phyloP scores from a whole-genome alignment of 2,113 vertebrate species.

The Pteronura brasiliensis region DNA sequence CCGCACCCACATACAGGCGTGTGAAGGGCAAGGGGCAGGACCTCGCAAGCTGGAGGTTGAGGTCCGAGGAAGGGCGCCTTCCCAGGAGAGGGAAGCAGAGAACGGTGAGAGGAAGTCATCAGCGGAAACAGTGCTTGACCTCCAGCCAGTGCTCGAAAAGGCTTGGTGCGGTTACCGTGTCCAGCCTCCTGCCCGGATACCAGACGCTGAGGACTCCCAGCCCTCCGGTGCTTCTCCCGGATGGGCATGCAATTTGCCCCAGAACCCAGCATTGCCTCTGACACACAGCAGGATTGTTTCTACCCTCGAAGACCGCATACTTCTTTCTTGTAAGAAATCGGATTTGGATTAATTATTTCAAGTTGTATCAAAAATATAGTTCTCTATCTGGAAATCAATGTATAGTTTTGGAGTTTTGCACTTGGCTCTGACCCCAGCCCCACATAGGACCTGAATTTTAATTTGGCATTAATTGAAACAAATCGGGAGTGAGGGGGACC shows the following conservation, averaged over 20 bases:
- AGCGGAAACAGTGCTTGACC: not conserved
- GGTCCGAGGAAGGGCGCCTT: not conserved
- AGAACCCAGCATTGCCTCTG: rapidly evolving
- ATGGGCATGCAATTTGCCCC: rapidly evolving
- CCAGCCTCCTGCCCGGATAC: not conserved
- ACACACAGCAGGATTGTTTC: rapidly evolving
- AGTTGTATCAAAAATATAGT: not conserved
- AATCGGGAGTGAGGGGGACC: not conserved
- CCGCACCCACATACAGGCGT: too few species aligned
- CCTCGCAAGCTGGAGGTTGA: not conserved
- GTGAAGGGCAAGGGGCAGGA: not conserved
- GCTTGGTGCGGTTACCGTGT: not conserved
- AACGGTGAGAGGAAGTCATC: not conserved
- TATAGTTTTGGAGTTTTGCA: not conserved
- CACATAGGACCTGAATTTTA: not conserved
- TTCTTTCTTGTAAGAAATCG: not conserved
- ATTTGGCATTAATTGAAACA: not conserved
- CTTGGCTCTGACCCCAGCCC: not conserved
- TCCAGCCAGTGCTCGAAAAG: not conserved
- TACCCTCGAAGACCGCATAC: not conserved
- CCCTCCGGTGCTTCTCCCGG: too few species aligned
- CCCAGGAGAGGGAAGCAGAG: not conserved
- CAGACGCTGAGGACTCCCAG: not conserved
- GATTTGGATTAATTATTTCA: not conserved
- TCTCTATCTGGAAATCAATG: not conserved